A percentile compares a stretch with the other conserved stretches of the same genome.
phyloP scores from a whole-genome alignment of 1,140 invertebrate species.

The Panulirus ornatus region DNA sequence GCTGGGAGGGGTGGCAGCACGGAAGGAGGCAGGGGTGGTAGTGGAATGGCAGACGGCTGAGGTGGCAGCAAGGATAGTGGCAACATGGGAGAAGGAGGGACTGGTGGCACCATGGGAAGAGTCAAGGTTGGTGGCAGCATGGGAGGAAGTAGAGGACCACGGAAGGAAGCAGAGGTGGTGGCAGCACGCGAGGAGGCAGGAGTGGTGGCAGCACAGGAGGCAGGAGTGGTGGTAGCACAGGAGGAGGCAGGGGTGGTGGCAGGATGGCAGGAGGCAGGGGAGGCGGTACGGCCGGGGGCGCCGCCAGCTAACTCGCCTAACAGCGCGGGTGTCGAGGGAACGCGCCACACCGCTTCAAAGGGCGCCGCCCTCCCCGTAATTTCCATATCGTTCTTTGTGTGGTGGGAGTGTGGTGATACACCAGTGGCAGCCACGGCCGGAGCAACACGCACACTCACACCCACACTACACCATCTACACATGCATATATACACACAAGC shows the following conservation, averaged over 20 bases:
- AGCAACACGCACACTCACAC: constrained; percentile 7
- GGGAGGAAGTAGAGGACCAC: not conserved
- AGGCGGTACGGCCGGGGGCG: constrained; percentile 26
- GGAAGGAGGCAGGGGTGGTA: not conserved
- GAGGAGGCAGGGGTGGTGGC: not conserved
- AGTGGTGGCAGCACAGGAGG: not conserved
- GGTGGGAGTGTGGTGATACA: constrained; percentile 54
- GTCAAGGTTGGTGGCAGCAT: not conserved
- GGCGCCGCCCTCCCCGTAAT: constrained; percentile 69
- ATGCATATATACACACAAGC: constrained; percentile 41
- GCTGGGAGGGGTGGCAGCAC: too few species aligned
- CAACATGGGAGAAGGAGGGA: too few species aligned
- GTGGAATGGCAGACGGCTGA: not conserved
- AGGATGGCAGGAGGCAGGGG: not conserved
- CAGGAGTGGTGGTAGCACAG: constrained; percentile 10
- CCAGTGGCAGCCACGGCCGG: not conserved
- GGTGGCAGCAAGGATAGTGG: too few species aligned
- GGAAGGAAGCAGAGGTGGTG: not conserved
- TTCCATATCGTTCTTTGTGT: constrained; percentile 73
- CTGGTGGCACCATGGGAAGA: not conserved
- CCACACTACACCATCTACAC: constrained; percentile 36
- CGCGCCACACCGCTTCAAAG: constrained; percentile 70
- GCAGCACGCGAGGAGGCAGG: not conserved
- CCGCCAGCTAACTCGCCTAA: constrained; percentile 63
- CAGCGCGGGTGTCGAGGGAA: constrained; percentile 68